These are phyloP conservation scores for Orcinus orca DNA, from an alignment of 2,113 vertebrate species.

Conservation along the genomic window DNA sequence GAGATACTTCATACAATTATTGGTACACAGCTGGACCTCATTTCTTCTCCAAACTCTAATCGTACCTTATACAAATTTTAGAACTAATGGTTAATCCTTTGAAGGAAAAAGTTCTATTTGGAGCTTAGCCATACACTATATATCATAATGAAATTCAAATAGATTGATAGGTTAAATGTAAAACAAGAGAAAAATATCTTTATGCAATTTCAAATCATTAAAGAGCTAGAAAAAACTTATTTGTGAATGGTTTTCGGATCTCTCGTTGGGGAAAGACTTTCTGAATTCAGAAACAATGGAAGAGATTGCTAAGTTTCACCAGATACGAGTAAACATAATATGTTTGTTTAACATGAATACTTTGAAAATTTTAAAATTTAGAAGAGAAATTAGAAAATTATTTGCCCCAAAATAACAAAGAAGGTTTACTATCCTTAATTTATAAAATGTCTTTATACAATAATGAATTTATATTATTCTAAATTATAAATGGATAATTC, in stretches of 20 bases:
- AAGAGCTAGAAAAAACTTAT: not conserved
- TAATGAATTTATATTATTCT: conserved; percentile 17
- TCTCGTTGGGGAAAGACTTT: not conserved
- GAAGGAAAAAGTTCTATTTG: not conserved
- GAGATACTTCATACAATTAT: not conserved
- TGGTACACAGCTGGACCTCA: not conserved
- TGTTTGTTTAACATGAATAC: not conserved
- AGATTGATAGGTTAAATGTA: not conserved
- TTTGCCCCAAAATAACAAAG: not conserved
- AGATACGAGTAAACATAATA: not conserved
- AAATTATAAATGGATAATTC: not conserved
- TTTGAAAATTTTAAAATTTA: not conserved
- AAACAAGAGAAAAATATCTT: not conserved
- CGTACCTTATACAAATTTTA: not conserved
- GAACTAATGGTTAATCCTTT: not conserved
- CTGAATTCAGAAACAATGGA: not conserved
- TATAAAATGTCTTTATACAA: not conserved
- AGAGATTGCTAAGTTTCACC: not conserved
- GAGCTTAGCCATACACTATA: not conserved
- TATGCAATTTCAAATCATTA: conserved; percentile 4
- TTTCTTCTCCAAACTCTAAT: not conserved
- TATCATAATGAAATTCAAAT: not conserved
- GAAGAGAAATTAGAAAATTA: not conserved
- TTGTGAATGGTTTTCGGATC: not conserved
- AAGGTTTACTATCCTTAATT: not conserved